These are phyloP conservation scores for Nothobranchius kuhntae DNA, from an alignment of 2,113 vertebrate species.

Conservation along the genomic window DNA sequence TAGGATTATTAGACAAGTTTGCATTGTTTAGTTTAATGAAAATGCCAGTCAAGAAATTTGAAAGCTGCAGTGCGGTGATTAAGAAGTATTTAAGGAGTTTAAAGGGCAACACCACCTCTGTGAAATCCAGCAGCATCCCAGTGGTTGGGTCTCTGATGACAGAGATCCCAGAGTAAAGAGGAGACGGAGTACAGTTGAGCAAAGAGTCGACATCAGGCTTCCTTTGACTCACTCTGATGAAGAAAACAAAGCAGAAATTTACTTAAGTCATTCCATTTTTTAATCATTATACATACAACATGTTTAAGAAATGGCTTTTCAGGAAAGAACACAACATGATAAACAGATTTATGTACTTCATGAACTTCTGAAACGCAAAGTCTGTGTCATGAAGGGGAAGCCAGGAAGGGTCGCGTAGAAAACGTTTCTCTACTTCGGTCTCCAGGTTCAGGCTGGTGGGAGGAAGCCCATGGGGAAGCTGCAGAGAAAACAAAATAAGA, in stretches of 20 bases:
- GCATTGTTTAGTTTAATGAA: not conserved
- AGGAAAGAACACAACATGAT: not conserved
- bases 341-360: slow-evolving; percentile 71
- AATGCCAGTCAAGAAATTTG: not conserved
- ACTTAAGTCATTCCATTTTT: not conserved
- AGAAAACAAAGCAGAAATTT: not conserved
- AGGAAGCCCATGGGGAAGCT: slow-evolving; percentile 89
- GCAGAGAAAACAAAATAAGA: slow-evolving; percentile 4
- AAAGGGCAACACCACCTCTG: slow-evolving; percentile 77
- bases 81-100: not conserved
- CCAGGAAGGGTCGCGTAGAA: slow-evolving; percentile 84
- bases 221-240: slow-evolving; percentile 80
- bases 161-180: slow-evolving; percentile 84
- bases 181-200: slow-evolving; percentile 70
- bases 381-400: slow-evolving; percentile 86
- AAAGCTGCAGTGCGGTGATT: not conserved
- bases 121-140: slow-evolving; percentile 87
- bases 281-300: not conserved
- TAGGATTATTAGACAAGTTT: not conserved
- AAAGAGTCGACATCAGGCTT: slow-evolving; percentile 80
- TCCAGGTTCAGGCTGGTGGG: slow-evolving; percentile 83
- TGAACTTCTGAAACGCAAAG: slow-evolving; percentile 82
- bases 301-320: not conserved
- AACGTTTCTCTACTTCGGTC: slow-evolving; percentile 83
- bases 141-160: slow-evolving; percentile 90